Evolutionary conservation across 2,113 vertebrate species (phyloP).

Genomic region (Heptranchias perlo): DNA sequence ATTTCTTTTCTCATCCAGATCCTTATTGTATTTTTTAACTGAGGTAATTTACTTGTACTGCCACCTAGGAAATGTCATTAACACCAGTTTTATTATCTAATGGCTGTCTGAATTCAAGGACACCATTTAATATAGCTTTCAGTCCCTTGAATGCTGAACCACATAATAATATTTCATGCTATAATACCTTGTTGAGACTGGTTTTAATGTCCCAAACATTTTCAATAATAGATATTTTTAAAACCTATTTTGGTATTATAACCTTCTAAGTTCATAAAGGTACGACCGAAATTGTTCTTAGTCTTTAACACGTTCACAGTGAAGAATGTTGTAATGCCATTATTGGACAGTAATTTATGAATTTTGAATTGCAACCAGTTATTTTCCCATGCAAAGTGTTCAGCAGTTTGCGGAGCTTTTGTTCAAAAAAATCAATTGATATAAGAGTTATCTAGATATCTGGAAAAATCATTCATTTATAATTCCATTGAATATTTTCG

Average conservation of each 20-base stretch:
- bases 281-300: background rate
- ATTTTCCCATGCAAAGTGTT: background rate
- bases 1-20: background rate
- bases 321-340: background rate
- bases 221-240: background rate
- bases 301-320: background rate
- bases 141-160: background rate
- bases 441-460: background rate
- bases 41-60: background rate
- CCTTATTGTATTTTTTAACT: background rate
- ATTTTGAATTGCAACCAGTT: background rate
- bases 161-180: background rate
- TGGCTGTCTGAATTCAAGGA: background rate
- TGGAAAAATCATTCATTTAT: background rate
- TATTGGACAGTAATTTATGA: background rate
- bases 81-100: background rate
- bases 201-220: background rate
- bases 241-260: background rate
- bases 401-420: background rate
- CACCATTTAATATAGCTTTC: background rate
- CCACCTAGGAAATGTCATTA: background rate
- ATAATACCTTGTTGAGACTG: background rate
- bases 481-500: background rate
- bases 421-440: background rate
- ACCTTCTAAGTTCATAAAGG: background rate